Evolutionary conservation across 2,888 invertebrate genomes (phyloP).

Genomic region (Hetaerina titia): DNA sequence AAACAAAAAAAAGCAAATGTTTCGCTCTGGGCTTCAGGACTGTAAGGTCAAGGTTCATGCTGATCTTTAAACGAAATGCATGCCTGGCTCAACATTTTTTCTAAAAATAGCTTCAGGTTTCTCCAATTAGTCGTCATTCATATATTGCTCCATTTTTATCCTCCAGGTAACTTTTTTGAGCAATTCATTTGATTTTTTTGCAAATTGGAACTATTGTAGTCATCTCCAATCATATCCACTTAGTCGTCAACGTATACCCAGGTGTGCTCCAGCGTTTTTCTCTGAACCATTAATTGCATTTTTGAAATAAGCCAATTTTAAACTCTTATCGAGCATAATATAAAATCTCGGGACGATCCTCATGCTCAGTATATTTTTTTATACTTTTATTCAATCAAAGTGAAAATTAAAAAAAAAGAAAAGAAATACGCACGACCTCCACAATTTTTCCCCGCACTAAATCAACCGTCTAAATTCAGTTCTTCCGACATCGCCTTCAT

Average conservation of each 20-base stretch:
- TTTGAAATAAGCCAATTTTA: background rate
- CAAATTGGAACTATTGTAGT: conserved; percentile 9
- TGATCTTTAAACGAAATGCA: background rate
- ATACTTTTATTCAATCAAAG: background rate
- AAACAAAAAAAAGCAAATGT: background rate
- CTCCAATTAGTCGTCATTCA: conserved; percentile 9
- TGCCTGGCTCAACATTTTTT: background rate
- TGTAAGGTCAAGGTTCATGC: background rate
- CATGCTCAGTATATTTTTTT: background rate
- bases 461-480: too few relatives aligned
- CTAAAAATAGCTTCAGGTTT: background rate
- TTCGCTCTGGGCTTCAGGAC: background rate
- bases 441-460: too few relatives aligned
- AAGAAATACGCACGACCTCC: background rate
- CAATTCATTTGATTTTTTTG: background rate
- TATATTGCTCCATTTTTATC: background rate
- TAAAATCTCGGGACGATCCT: background rate
- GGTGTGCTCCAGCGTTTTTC: background rate
- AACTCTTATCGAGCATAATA: background rate
- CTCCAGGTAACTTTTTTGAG: background rate
- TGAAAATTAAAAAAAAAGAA: background rate
- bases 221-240: background rate
- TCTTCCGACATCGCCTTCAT: too few relatives aligned
- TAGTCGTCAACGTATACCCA: background rate
- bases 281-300: background rate